Percentiles rank a stretch among this genome's conserved stretches.
These are phyloP conservation scores for Hemaris fuciformis DNA, from an alignment of 2,888 invertebrate species.

Conservation along the genomic window DNA sequence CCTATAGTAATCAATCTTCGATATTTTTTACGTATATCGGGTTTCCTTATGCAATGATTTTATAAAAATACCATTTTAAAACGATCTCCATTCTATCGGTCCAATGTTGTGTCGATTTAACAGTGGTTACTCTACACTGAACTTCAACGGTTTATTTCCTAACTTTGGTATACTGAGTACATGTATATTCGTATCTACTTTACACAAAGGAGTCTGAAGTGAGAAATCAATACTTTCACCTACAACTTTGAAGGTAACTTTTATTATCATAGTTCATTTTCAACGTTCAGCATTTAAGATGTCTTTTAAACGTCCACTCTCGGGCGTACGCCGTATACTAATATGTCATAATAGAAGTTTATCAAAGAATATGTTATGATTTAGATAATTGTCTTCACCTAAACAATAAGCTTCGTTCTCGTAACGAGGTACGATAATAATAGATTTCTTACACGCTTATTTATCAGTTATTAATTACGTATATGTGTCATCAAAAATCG, in stretches of 20 bases:
- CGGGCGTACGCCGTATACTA: conserved; percentile 60
- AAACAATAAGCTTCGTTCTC: conserved; percentile 69
- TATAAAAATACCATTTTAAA: conserved; percentile 66
- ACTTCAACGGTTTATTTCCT: conserved; percentile 71
- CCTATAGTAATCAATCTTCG: conserved; percentile 57
- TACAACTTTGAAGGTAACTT: conserved; percentile 73
- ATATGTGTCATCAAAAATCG: conserved; percentile 81
- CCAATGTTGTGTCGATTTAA: conserved; percentile 21
- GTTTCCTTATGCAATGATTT: conserved; percentile 77
- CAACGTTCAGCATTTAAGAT: conserved; percentile 50
- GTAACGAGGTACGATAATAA: conserved; percentile 74
- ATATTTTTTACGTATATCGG: conserved; percentile 79
- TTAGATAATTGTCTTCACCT: conserved; percentile 49
- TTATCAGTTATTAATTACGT: conserved; percentile 76
- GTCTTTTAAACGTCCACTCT: conserved; percentile 50
- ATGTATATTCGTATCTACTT: conserved; percentile 57
- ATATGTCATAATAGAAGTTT: conserved; percentile 54
- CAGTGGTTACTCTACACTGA: conserved; percentile 39
- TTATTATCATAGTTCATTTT: conserved; percentile 62
- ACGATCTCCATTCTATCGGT: conserved; percentile 5
- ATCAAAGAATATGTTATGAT: conserved; percentile 66
- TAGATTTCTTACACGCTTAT: conserved; percentile 74
- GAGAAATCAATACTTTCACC: conserved; percentile 35
- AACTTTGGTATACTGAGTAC: conserved; percentile 81
- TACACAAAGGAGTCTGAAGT: conserved; percentile 50